These are phyloP conservation scores for Mycetomoellerius zeteki DNA, from an alignment of 1,140 invertebrate genomes.

Conservation along the genomic window DNA sequence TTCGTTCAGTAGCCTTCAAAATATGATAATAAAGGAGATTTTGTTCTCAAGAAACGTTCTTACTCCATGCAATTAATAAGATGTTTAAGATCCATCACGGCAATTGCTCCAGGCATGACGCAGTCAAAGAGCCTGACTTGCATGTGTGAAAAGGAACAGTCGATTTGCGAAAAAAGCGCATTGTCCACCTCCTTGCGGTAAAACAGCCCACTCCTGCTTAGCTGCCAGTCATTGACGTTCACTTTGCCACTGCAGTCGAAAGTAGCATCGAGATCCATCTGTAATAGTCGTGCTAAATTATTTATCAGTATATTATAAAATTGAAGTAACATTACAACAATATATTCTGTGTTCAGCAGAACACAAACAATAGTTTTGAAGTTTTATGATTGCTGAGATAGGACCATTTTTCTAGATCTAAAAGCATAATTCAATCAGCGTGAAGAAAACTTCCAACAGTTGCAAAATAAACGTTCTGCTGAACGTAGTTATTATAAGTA, in stretches of 20 bases:
- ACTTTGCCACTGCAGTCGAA: slow-evolving; percentile 82
- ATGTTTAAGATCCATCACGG: slow-evolving; percentile 78
- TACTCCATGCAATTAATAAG: slow-evolving; percentile 82
- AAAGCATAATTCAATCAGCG: no score
- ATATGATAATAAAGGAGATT: slow-evolving; percentile 3
- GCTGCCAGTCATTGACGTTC: slow-evolving; percentile 80
- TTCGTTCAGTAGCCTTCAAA: not conserved
- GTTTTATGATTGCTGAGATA: no score
- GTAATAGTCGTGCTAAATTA: not conserved
- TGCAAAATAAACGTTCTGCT: no score
- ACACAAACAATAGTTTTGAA: no score
- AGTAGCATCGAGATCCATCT: slow-evolving; percentile 72
- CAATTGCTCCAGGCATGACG: slow-evolving; percentile 74
- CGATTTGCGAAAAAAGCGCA: slow-evolving; percentile 61
- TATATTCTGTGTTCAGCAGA: not conserved
- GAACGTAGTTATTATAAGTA: not conserved
- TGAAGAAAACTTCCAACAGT: no score
- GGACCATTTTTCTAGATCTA: no score
- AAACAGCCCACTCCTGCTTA: slow-evolving; percentile 72
- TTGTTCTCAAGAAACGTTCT: slow-evolving; percentile 58
- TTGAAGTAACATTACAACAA: not conserved
- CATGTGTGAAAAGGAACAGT: slow-evolving; percentile 29
- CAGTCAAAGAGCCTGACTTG: slow-evolving; percentile 78
- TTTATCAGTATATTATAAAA: not conserved
- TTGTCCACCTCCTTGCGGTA: slow-evolving; percentile 76